A percentile compares a stretch with the other conserved stretches of the same genome.
Evolutionary conservation across 2,113 vertebrate species (phyloP).

Genomic region (Nesoenas mayeri): DNA sequence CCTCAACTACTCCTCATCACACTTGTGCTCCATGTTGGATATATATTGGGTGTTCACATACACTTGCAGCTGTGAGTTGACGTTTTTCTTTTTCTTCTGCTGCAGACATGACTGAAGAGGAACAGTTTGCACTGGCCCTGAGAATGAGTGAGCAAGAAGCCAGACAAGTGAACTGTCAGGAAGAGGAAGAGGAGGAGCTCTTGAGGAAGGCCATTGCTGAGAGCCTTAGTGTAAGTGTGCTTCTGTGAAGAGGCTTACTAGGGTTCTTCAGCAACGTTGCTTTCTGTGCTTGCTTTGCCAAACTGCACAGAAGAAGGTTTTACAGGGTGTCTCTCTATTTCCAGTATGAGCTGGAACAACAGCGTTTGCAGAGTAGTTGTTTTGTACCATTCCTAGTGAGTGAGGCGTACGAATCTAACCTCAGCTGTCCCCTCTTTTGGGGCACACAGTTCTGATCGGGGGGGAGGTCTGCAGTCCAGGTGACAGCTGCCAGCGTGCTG

Average conservation of each 20-base stretch:
- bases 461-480: not conserved
- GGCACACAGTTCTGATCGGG: not conserved
- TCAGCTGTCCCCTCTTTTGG: not conserved
- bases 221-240: constrained; percentile 85
- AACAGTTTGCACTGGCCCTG: constrained; percentile 91
- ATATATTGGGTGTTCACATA: not conserved
- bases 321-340: not conserved
- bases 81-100: not conserved
- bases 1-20: too few relatives aligned
- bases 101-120: constrained; percentile 94
- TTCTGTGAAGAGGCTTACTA: constrained; percentile 56
- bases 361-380: not conserved
- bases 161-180: constrained; percentile 74
- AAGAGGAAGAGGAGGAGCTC: constrained; percentile 85
- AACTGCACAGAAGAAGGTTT: not conserved
- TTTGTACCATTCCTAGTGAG: not conserved
- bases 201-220: constrained; percentile 89
- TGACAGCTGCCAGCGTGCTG: not conserved
- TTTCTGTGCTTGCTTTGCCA: not conserved
- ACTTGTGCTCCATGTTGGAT: not conserved
- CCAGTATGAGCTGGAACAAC: not conserved
- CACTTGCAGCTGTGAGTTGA: not conserved
- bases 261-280: not conserved
- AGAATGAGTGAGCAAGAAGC: constrained; percentile 91
- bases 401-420: not conserved